A percentile compares a stretch with the other conserved stretches of the same genome.
Conservation (phyloP, 2,888 invertebrate species). For the Drosophila testacea region DNA sequence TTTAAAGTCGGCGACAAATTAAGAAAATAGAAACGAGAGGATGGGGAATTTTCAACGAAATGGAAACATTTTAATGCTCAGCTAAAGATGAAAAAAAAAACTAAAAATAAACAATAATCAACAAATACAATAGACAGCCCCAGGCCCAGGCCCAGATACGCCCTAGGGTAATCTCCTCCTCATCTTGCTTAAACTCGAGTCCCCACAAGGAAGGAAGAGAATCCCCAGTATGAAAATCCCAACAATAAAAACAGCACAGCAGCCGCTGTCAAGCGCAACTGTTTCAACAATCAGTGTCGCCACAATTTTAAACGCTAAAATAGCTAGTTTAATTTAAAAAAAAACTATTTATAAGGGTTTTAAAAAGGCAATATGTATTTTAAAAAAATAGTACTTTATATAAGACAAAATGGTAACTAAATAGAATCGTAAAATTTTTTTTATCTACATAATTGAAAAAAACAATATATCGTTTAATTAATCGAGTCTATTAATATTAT, state of each 20-base stretch:
- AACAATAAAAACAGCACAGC: constrained; percentile 22
- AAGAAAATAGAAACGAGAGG: neutral
- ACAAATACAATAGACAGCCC: constrained; percentile 19
- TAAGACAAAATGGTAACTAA: too few species aligned
- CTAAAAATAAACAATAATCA: constrained; percentile 41
- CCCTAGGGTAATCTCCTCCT: neutral
- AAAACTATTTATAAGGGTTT: too few species aligned
- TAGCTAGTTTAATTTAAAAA: too few species aligned
- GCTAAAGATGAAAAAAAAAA: constrained; percentile 24
- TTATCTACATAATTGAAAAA: too few species aligned
- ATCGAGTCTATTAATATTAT: too few species aligned
- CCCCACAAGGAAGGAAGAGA: constrained; percentile 30
- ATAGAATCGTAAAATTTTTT: too few species aligned
- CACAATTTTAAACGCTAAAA: too few species aligned
- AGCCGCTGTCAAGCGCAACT: constrained; percentile 51
- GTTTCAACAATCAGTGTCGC: constrained; percentile 20
- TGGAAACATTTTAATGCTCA: constrained; percentile 23
- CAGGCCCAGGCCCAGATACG: neutral
- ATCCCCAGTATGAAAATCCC: constrained; percentile 12
- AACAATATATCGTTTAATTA: too few species aligned
- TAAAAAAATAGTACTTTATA: too few species aligned
- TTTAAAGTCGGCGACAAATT: constrained; percentile 52
- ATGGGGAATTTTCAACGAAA: neutral
- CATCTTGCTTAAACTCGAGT: neutral
- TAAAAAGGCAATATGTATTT: too few species aligned